Base-by-base conservation (phyloP, 92 coral and sea anemone species). In the Heteractis magnifica region DNA sequence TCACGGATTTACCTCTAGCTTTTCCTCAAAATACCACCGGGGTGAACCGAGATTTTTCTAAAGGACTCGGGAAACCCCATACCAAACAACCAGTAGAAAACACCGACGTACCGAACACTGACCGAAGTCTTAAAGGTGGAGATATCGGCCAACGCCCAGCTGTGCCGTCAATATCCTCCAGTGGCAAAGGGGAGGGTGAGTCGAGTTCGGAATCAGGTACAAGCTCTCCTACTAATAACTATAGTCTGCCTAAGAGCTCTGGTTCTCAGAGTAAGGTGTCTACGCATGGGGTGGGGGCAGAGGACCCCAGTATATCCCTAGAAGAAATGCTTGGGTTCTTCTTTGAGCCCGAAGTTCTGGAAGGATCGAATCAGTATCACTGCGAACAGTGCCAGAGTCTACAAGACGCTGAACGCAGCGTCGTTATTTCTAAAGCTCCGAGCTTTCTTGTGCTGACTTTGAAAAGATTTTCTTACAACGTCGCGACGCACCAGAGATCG, bases 391-490 rank as follows among this genome's bases (percentile, higher is more conserved):
- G 99, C 65, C 90, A 91, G 68, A 88, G 95, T 56, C 79, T 92
- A 34, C 98, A 94, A 83, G 99, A 94, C 51, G 99, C 97, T 4
- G 99, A 96, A 62, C 92, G 99, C 12, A 91, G 92, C 51, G 98
- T 96, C 21, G 90, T 90, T 53, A 94, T 96, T 78, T 77, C 94
- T 10, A 92, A 86, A 74, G 91, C 94, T 49, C 95, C 99, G 1
- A 80, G 81, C 20, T 94, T 88, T 71, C 93, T 96, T 48, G 94
- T 96, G 51, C 71, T 96, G 62, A 90, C 98, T 6, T 82, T 96
- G 53, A 96, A 96, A 87, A 88, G 99, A 62, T 96, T 96, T 76
- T 92, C 97, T 6, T 96, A 94, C 72, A 95, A 96, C 88, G 90
- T 90, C 6, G 82, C 85, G 76, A 92, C 94, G 11, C 99, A 96